Evolutionary conservation across 2,113 vertebrate species (phyloP).

Genomic region (Aegithalos caudatus): DNA sequence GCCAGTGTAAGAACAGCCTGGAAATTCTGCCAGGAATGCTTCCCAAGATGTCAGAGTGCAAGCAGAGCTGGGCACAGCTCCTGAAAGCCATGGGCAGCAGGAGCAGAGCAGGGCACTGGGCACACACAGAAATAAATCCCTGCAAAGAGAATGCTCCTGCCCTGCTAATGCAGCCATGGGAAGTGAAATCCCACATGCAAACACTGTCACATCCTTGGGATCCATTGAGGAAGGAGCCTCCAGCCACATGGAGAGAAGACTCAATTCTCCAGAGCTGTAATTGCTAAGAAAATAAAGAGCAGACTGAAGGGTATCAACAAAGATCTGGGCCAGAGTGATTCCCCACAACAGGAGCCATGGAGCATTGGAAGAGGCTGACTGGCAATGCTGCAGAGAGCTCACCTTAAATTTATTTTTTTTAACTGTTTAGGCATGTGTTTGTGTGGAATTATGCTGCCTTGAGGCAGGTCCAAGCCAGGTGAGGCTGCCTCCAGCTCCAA

Average conservation of each 20-base stretch:
- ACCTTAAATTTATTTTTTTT: background rate
- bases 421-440: background rate
- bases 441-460: background rate
- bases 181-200: background rate
- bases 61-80: background rate
- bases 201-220: background rate
- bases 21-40: background rate
- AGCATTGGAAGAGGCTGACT: background rate
- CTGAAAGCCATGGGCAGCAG: background rate
- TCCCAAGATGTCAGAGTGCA: background rate
- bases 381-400: background rate
- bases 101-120: background rate
- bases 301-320: background rate
- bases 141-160: background rate
- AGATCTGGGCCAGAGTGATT: background rate
- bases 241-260: background rate
- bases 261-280: background rate
- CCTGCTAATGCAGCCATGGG: background rate
- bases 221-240: background rate
- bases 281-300: background rate
- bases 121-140: background rate
- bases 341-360: background rate
- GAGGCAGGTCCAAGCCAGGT: background rate
- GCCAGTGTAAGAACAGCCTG: background rate
- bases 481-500: background rate